Conservation (phyloP, 2,113 vertebrate genomes). For the Cyrtonyx montezumae region DNA sequence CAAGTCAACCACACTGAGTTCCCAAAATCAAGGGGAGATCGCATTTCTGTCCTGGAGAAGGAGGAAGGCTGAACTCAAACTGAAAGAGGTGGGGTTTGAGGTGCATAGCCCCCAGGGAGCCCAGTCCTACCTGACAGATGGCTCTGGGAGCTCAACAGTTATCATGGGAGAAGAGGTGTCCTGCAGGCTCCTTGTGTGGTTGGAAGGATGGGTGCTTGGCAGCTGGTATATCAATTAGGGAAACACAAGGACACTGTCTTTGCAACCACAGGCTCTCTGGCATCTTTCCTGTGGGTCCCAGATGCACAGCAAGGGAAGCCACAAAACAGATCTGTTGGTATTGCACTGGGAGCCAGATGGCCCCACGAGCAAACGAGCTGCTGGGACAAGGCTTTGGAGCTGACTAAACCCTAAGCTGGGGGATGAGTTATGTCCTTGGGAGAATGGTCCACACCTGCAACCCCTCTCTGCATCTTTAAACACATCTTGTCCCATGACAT, state of each 20-base stretch:
- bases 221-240: not conserved
- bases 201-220: not conserved
- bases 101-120: not conserved
- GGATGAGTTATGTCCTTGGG: not conserved
- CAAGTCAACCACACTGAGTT: not conserved
- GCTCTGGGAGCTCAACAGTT: not conserved
- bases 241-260: not conserved
- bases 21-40: not conserved
- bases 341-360: not conserved
- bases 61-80: not conserved
- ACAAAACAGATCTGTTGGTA: not conserved
- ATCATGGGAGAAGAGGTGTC: not conserved
- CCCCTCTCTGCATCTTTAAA: not conserved
- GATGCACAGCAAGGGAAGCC: not conserved
- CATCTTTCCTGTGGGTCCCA: not conserved
- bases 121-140: not conserved
- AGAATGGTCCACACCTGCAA: not conserved
- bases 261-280: slow-evolving; percentile 1
- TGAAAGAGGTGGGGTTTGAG: not conserved
- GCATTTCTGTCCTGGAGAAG: not conserved
- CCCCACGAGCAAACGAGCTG: not conserved
- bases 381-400: not conserved
- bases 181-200: rapidly evolving
- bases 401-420: not conserved
- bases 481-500: not conserved